Percentiles rank a stretch among this genome's conserved stretches.
Conservation (phyloP, 2,113 vertebrate species). For the Erythrolamprus reginae region DNA sequence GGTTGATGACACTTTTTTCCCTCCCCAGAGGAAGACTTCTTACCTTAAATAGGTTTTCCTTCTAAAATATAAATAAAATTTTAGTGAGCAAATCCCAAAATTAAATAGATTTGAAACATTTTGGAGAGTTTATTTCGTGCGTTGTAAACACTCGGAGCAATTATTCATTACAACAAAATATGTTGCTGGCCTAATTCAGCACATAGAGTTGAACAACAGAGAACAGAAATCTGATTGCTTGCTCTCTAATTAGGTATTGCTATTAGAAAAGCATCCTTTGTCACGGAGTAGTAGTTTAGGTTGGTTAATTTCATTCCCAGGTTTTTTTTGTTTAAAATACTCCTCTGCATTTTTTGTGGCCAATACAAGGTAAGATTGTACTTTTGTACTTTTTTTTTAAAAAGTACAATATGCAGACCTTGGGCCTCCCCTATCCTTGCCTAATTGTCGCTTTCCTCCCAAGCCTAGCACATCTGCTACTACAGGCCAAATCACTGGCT, state of each 20-base stretch:
- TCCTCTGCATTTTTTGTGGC: background rate
- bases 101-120: background rate
- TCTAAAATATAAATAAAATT: background rate
- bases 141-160: background rate
- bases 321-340: background rate
- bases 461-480: background rate
- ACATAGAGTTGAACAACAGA: background rate
- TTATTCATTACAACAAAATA: background rate
- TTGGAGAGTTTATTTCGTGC: background rate
- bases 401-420: background rate
- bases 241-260: background rate
- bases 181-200: background rate
- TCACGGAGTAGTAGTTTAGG: background rate
- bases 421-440: background rate
- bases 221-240: background rate
- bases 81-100: background rate
- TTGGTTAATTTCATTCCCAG: background rate
- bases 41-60: background rate
- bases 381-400: background rate
- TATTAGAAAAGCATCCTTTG: background rate
- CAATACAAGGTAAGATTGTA: background rate
- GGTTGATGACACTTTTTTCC: background rate
- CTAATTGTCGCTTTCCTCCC: background rate
- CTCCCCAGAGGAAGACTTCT: background rate
- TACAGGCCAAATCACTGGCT: background rate